A percentile compares a stretch with the other conserved stretches of the same genome.
Evolutionary conservation across 2,113 vertebrate species (phyloP).

Genomic region (Menura novaehollandiae): DNA sequence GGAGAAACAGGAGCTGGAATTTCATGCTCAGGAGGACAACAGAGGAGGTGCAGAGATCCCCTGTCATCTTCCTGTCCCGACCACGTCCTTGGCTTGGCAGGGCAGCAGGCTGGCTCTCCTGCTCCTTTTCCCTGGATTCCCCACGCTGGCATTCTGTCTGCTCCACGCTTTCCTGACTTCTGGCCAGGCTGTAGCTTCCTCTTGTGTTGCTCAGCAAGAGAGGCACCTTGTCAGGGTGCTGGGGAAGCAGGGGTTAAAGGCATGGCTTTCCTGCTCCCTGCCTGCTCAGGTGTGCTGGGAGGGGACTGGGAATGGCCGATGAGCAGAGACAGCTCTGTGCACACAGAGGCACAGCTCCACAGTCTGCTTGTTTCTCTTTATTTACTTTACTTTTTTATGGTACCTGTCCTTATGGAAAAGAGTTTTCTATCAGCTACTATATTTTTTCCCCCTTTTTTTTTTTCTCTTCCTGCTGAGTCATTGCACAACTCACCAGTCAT

Average conservation of each 20-base stretch:
- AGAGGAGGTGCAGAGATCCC: background rate
- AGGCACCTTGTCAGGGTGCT: background rate
- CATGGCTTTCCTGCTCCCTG: background rate
- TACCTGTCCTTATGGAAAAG: background rate
- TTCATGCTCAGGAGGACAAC: background rate
- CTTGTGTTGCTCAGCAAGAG: background rate
- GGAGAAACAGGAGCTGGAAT: background rate
- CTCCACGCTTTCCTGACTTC: background rate
- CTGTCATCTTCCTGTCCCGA: background rate
- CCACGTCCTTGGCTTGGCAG: fast-evolving
- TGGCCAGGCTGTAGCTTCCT: background rate
- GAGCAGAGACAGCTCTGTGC: background rate
- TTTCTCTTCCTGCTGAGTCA: conserved; percentile 19
- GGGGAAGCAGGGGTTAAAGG: background rate
- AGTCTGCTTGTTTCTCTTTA: background rate
- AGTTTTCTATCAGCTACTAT: background rate
- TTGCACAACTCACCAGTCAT: background rate
- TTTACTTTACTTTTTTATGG: background rate
- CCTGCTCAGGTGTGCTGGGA: background rate
- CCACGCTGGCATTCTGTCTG: background rate
- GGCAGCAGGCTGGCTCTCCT: background rate
- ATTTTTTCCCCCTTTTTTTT: background rate
- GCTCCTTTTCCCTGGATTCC: background rate
- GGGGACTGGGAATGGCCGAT: background rate
- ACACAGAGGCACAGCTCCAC: background rate